These are phyloP conservation scores for Chrysolina oricalcia DNA, from an alignment of 2,888 invertebrate genomes.

Conservation along the genomic window DNA sequence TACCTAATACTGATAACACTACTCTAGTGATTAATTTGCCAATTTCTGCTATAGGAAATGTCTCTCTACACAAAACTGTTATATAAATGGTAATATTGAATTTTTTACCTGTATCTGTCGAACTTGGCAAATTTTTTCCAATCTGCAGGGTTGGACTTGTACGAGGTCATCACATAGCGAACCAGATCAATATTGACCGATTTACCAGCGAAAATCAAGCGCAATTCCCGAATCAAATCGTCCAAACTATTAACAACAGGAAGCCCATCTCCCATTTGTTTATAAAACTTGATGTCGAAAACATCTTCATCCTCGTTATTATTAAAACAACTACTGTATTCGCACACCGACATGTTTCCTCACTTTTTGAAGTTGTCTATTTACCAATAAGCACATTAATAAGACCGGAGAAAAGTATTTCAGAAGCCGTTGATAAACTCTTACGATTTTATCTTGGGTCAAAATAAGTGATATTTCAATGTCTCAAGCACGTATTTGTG, in stretches of 20 bases:
- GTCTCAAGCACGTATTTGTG: not conserved
- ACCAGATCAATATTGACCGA: slow-evolving; percentile 94
- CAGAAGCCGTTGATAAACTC: not conserved
- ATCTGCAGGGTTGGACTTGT: slow-evolving; percentile 91
- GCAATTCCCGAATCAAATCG: slow-evolving; percentile 80
- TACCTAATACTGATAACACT: no score
- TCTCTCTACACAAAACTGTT: not conserved
- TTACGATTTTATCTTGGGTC: slow-evolving; percentile 17
- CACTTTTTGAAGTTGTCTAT: slow-evolving; percentile 1
- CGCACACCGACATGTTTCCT: slow-evolving; percentile 9
- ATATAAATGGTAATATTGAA: not conserved
- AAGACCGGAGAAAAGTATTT: not conserved
- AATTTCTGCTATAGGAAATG: not conserved
- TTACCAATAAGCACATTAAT: not conserved
- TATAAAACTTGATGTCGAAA: slow-evolving; percentile 60
- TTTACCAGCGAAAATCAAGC: slow-evolving; percentile 85
- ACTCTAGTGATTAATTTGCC: no score
- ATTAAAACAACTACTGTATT: not conserved
- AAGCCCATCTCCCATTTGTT: slow-evolving; percentile 61
- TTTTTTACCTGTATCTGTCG: slow-evolving; percentile 86
- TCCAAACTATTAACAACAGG: slow-evolving; percentile 73
- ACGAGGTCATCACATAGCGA: slow-evolving; percentile 83
- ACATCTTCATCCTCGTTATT: slow-evolving; percentile 46
- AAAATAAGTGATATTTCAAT: slow-evolving; percentile 1
- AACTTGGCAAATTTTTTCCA: slow-evolving; percentile 97